Base-by-base conservation (phyloP, 2,113 vertebrate genomes). In the Nothobranchius furzeri region DNA sequence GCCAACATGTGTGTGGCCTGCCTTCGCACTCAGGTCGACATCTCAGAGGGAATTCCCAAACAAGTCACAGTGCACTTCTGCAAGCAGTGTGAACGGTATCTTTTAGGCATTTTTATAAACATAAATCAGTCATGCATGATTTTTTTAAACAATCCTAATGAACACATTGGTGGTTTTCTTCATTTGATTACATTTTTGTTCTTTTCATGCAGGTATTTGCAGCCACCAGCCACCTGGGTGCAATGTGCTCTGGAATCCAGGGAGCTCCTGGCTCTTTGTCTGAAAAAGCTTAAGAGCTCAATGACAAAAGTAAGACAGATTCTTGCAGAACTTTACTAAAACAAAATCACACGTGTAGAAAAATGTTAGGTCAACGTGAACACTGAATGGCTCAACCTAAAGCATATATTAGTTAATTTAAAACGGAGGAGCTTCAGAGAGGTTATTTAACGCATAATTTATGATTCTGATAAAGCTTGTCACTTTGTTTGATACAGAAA, bases 1-100 rank as follows among this genome's bases (percentile, higher is more conserved):
- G 96, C 96, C 82, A 99, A 97, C 89, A 96, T 98, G 95, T 99
- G 98, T 81, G 97, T 99, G 60, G 93, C 94, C 51, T 99, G 98
- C 84, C 88, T 99, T 61, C 90, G 97, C 54, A 95, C 94, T 1
- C 94, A 94, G 72, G 95, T 98, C n/a, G 98, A 99, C 90, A 99
- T 99, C 88, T 97, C 96, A 0, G 96, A 98, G 77, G 98, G 98
- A 70, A 97, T 99, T 77, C 97, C 97, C n/a, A 99, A 98, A 73
- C 97, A 98, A 76, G 94, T 96, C 58, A 93, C 93, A 0, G 75
- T 97, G 62, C 92, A 96, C 61, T 99, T 99, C 93, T 99, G 98
- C 94, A 97, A 96, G 79, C 96, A 98, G 54, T 99, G 98, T 89
- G 95, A 98, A 89, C 95, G 98, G 98, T 98, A 90, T 5, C 82